These are phyloP conservation scores for Anticlea derivata DNA, from an alignment of 2,888 invertebrate genomes.

Conservation along the genomic window DNA sequence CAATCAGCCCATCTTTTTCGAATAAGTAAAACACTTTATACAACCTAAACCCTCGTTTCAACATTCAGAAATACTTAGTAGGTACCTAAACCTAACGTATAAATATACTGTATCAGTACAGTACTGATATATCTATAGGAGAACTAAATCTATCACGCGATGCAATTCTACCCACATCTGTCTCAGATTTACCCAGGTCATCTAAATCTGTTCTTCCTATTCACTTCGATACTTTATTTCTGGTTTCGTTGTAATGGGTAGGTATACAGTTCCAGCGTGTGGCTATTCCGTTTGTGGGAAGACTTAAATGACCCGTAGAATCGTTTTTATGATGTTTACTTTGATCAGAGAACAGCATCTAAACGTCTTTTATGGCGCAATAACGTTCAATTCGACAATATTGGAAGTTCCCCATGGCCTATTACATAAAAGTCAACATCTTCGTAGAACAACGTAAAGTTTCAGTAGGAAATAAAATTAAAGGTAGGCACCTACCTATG, in stretches of 20 bases:
- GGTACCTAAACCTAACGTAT: neutral
- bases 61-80: too few species aligned
- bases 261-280: conserved; percentile 57
- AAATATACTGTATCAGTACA: too few species aligned
- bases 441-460: conserved; percentile 21
- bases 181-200: conserved; percentile 30
- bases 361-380: conserved; percentile 66
- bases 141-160: neutral
- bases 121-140: too few species aligned
- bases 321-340: conserved; percentile 77
- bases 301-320: conserved; percentile 72
- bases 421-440: conserved; percentile 29
- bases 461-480: neutral
- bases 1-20: too few species aligned
- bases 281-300: conserved; percentile 64
- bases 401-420: conserved; percentile 48
- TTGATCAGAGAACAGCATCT: conserved; percentile 69
- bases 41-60: too few species aligned
- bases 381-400: conserved; percentile 64
- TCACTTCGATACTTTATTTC: conserved; percentile 33
- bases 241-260: conserved; percentile 39
- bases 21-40: too few species aligned
- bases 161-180: conserved; percentile 11
- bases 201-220: conserved; percentile 23
- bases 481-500: neutral